These are phyloP conservation scores for Trichopria drosophilae DNA, from an alignment of 2,888 invertebrate species.

Conservation along the genomic window DNA sequence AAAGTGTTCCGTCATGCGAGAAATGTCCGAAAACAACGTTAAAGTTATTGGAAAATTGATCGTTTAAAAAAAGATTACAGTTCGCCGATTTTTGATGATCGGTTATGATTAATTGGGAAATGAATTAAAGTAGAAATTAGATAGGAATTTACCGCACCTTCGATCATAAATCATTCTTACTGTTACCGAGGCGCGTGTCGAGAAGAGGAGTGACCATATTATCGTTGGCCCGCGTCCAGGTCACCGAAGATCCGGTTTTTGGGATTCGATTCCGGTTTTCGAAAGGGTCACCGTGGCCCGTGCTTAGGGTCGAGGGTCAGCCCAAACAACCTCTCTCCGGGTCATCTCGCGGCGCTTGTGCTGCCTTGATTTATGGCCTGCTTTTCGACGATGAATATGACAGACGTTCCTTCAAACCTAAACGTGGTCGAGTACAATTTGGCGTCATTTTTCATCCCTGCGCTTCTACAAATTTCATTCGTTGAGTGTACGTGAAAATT, in stretches of 20 bases:
- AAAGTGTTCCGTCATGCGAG: constrained; percentile 31
- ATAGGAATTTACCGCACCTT: constrained; percentile 12
- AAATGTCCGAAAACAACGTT: too few species aligned
- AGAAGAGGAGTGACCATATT: constrained; percentile 55
- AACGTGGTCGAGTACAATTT: too few species aligned
- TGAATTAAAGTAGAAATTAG: too few species aligned
- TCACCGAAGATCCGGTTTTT: constrained; percentile 49
- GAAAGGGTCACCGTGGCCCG: constrained; percentile 43
- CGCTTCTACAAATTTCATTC: too few species aligned
- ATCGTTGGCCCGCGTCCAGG: constrained; percentile 47
- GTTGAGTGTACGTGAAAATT: too few species aligned
- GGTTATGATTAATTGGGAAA: too few species aligned
- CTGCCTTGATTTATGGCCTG: constrained; percentile 55
- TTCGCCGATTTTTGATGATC: too few species aligned
- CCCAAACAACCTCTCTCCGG: constrained; percentile 56
- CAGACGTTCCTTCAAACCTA: constrained; percentile 32
- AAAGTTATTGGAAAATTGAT: too few species aligned
- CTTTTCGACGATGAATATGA: constrained; percentile 34
- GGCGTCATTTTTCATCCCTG: too few species aligned
- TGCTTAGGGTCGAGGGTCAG: constrained; percentile 54
- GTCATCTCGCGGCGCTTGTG: constrained; percentile 52
- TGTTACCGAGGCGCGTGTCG: constrained; percentile 49
- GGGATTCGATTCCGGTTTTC: constrained; percentile 49
- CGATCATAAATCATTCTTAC: constrained; percentile 51
- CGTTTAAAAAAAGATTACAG: too few species aligned